Evolutionary conservation across 2,113 vertebrate species (phyloP).

Genomic region (Donacobius atricapilla): DNA sequence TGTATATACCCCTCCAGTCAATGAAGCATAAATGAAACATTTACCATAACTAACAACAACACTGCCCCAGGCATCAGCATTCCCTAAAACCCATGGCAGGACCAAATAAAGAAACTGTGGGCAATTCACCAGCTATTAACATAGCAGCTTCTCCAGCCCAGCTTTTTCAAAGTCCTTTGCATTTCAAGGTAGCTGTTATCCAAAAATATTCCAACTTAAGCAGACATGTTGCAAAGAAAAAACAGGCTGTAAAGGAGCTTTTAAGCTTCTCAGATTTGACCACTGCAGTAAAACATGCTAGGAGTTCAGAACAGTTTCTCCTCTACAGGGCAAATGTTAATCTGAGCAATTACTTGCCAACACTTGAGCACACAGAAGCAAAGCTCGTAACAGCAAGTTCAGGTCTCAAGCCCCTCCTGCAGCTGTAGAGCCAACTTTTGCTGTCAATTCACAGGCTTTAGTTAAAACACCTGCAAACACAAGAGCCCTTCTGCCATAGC

Average conservation of each 20-base stretch:
- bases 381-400: neutral
- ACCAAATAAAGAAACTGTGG: neutral
- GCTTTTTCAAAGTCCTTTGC: neutral
- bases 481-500: neutral
- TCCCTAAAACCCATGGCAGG: neutral
- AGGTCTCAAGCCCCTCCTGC: neutral
- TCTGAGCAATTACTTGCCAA: neutral
- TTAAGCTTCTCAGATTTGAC: neutral
- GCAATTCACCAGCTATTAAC: neutral
- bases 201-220: neutral
- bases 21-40: fast-evolving
- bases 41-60: neutral
- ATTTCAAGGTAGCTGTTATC: neutral
- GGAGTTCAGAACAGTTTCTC: neutral
- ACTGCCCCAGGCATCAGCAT: neutral
- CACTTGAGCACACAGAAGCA: neutral
- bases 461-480: neutral
- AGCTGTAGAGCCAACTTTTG: neutral
- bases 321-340: neutral
- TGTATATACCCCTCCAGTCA: neutral
- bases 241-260: neutral
- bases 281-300: neutral
- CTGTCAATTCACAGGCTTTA: neutral
- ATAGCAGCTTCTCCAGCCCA: neutral
- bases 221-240: fast-evolving